These are phyloP conservation scores for Cheiracanthium punctorium DNA, from an alignment of 2,888 invertebrate genomes.

Conservation along the genomic window DNA sequence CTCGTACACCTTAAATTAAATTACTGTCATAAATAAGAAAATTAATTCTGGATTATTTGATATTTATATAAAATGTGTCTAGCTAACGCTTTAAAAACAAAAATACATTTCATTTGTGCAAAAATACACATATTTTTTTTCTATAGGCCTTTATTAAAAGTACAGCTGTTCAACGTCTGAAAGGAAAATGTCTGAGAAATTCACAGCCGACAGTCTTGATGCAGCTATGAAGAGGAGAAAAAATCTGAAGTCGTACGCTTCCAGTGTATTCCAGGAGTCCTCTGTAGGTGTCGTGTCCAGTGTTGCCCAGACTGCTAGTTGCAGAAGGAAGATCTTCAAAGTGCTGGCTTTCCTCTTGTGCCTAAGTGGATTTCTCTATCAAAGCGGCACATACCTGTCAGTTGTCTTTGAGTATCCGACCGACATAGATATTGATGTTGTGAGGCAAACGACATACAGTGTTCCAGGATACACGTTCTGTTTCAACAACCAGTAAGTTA, in stretches of 20 bases:
- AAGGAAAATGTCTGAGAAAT: too few species aligned
- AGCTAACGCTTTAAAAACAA: too few species aligned
- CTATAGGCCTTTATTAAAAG: too few species aligned
- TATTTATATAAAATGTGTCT: too few species aligned
- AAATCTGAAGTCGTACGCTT: conserved; percentile 22
- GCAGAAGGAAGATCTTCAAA: conserved; percentile 23
- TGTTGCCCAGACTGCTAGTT: conserved; percentile 16
- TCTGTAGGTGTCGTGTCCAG: conserved; percentile 30
- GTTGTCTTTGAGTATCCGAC: conserved; percentile 33
- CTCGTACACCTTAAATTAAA: too few species aligned
- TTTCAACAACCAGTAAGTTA: conserved; percentile 31
- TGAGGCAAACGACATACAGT: not conserved
- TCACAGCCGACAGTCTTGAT: too few species aligned
- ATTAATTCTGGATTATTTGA: too few species aligned
- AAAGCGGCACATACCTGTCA: conserved; percentile 18
- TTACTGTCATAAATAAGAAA: too few species aligned
- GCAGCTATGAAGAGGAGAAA: too few species aligned
- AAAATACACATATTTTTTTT: too few species aligned
- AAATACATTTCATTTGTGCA: too few species aligned
- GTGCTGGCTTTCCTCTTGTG: conserved; percentile 19
- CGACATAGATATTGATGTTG: conserved; percentile 24
- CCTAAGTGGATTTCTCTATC: conserved; percentile 35
- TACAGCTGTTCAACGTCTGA: too few species aligned
- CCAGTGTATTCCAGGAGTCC: conserved; percentile 33
- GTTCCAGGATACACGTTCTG: conserved; percentile 46